Percentiles rank a stretch among this genome's conserved stretches.
Evolutionary conservation across 2,797 vertebrate species (phyloP).

Genomic region (Limnodromus scolopaceus): DNA sequence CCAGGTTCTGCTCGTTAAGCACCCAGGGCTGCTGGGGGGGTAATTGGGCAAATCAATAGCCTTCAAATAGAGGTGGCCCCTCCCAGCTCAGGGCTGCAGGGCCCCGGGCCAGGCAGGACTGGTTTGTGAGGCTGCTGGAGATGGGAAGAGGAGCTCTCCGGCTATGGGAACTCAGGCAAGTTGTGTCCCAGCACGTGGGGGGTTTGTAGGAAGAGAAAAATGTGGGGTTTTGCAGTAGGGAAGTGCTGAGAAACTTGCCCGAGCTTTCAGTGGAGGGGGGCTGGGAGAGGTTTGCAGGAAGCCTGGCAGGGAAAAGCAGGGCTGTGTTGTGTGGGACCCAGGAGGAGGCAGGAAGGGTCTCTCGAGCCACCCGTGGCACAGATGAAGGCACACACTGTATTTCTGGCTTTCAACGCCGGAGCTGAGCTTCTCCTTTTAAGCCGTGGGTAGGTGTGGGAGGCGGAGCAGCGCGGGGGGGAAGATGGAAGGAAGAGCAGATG

Average conservation of each 20-base stretch:
- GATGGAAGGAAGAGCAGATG: not conserved
- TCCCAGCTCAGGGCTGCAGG: rapidly evolving
- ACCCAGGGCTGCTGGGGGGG: not conserved
- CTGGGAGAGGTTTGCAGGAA: not conserved
- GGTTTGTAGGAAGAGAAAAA: rapidly evolving
- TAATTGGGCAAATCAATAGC: not conserved
- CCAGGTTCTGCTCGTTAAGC: not conserved
- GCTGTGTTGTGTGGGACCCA: not conserved
- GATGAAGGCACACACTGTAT: rapidly evolving
- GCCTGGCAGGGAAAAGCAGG: rapidly evolving
- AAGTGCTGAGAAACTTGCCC: rapidly evolving
- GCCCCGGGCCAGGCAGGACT: rapidly evolving
- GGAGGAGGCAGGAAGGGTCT: rapidly evolving
- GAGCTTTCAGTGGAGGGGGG: rapidly evolving
- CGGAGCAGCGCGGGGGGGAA: not conserved
- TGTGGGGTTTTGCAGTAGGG: rapidly evolving
- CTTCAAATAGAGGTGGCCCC: not conserved
- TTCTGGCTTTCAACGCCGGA: rapidly evolving
- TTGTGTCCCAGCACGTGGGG: rapidly evolving
- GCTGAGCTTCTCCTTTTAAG: not conserved
- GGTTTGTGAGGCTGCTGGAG: rapidly evolving
- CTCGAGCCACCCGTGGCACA: not conserved
- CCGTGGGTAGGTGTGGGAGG: not conserved
- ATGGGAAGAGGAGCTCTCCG: rapidly evolving
- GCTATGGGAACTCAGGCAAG: not conserved